Percentiles rank a stretch among this genome's conserved stretches.
Conservation (phyloP, 2,113 vertebrate species). For the Cottus gobio region DNA sequence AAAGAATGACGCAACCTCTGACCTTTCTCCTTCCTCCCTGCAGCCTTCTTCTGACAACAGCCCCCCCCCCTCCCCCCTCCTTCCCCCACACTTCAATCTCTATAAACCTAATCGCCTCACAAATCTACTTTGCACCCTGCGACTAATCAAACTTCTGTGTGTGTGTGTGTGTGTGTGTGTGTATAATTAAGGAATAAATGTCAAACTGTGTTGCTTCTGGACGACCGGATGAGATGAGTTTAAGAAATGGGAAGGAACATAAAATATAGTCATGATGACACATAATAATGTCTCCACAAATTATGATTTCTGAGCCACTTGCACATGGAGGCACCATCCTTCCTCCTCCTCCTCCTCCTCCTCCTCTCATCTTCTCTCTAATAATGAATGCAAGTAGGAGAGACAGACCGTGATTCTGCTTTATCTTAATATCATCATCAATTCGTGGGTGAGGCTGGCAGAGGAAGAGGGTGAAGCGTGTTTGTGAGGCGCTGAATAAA, state of each 20-base stretch:
- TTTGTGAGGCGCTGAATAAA: conserved; percentile 19
- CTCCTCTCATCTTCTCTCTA: conserved; percentile 7
- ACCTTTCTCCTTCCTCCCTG: conserved; percentile 8
- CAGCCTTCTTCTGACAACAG: conserved; percentile 4
- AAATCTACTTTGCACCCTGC: conserved; percentile 37
- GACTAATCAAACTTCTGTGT: conserved; percentile 28
- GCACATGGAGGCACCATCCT: neutral
- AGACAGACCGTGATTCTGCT: conserved; percentile 29
- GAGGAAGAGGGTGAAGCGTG: conserved; percentile 23
- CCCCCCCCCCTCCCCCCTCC: neutral
- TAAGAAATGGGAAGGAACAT: neutral
- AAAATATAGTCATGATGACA: conserved; percentile 23
- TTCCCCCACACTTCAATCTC: conserved; percentile 5
- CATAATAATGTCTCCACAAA: conserved; percentile 16
- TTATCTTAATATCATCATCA: conserved; percentile 39
- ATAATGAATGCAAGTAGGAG: conserved; percentile 34
- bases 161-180: neutral
- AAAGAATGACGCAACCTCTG: conserved; percentile 24
- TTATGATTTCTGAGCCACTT: conserved; percentile 9
- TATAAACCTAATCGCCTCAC: conserved; percentile 22
- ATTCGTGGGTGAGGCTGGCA: conserved; percentile 21
- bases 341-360: conserved; percentile 13
- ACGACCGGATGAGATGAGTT: neutral
- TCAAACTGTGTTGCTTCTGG: neutral
- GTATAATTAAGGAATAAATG: neutral